A percentile compares a stretch with the other conserved stretches of the same genome.
Evolutionary conservation across 2,113 vertebrate genomes (phyloP).

Genomic region (Neomonachus schauinslandi): DNA sequence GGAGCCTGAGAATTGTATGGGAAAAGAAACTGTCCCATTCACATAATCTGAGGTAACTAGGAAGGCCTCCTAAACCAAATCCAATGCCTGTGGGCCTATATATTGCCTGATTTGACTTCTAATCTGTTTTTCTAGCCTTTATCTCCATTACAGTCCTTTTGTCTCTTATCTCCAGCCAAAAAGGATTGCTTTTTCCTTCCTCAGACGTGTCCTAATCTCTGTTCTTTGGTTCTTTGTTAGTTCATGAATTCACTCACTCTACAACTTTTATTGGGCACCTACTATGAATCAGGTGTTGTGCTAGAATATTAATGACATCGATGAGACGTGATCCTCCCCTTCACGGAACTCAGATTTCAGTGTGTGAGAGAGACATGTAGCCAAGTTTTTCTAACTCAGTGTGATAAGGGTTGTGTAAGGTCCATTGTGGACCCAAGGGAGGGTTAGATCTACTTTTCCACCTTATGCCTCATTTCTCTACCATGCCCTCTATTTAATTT

Average conservation of each 20-base stretch:
- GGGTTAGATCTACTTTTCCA: background rate
- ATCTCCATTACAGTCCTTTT: background rate
- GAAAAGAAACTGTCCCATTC: constrained; percentile 32
- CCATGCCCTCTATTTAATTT: background rate
- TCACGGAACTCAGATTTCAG: background rate
- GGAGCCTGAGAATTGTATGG: constrained; percentile 27
- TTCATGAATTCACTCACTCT: background rate
- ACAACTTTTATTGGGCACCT: background rate
- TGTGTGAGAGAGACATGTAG: background rate
- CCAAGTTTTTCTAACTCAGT: background rate
- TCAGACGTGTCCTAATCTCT: background rate
- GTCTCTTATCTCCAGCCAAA: background rate
- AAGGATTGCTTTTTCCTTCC: background rate
- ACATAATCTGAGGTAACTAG: background rate
- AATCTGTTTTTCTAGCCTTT: background rate
- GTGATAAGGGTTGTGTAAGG: background rate
- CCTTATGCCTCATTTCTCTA: constrained; percentile 5
- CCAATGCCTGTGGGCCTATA: background rate
- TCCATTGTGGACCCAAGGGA: background rate
- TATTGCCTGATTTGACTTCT: background rate
- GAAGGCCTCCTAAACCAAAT: background rate
- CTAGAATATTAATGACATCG: background rate
- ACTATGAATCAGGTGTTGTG: background rate
- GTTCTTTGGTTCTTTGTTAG: background rate
- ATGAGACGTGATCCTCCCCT: background rate